phyloP scores from a whole-genome alignment of 1,140 invertebrate species.

The Halictus rubicundus region DNA sequence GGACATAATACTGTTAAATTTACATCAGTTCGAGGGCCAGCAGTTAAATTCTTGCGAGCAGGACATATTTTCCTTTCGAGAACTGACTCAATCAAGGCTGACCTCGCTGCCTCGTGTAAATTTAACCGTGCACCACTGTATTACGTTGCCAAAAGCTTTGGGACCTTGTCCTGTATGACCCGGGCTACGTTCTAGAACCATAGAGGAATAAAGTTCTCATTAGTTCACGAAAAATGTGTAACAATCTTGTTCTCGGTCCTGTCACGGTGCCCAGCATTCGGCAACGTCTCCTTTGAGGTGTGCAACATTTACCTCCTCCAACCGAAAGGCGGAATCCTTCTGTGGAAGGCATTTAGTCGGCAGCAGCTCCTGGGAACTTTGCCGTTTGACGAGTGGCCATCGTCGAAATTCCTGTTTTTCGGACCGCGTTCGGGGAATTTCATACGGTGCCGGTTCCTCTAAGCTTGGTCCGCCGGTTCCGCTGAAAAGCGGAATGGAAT shows the following conservation, averaged over 20 bases:
- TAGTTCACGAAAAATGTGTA: background rate
- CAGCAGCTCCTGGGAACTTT: background rate
- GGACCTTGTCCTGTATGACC: too few relatives aligned
- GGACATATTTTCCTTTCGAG: too few relatives aligned
- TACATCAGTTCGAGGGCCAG: too few relatives aligned
- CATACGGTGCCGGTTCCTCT: background rate
- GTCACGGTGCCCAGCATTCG: slow-evolving; percentile 1
- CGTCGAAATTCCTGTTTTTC: slow-evolving; percentile 1
- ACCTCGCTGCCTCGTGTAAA: too few relatives aligned
- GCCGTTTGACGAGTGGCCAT: background rate
- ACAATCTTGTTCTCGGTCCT: slow-evolving; percentile 18
- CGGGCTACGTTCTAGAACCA: too few relatives aligned
- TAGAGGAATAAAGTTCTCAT: too few relatives aligned
- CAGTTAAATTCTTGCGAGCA: too few relatives aligned
- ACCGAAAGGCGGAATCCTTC: slow-evolving; percentile 29
- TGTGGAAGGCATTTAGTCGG: slow-evolving; percentile 1
- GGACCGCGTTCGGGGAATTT: background rate
- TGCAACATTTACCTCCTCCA: background rate
- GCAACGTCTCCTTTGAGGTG: slow-evolving; percentile 19
- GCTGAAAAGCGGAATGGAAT: background rate
- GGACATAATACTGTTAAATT: too few relatives aligned
- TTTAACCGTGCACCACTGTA: too few relatives aligned
- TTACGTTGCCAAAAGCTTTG: too few relatives aligned
- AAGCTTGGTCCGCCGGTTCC: background rate
- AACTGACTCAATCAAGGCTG: too few relatives aligned